phyloP scores from a whole-genome alignment of 2,113 vertebrate species.

The Echinops telfairi region DNA sequence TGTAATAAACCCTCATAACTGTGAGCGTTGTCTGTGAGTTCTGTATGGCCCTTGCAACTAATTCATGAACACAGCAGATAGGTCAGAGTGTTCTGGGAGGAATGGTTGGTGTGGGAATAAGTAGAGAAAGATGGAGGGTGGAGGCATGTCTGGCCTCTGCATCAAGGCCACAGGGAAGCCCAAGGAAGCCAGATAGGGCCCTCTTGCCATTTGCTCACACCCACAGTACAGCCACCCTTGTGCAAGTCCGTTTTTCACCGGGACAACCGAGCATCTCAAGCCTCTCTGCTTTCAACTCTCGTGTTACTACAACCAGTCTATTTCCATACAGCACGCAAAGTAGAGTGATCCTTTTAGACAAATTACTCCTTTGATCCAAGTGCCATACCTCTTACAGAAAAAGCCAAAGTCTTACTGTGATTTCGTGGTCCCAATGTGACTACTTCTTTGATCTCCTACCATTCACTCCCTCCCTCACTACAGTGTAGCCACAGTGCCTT shows the following conservation, averaged over 20 bases:
- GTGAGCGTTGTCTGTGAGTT: too few relatives aligned
- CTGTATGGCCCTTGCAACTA: too few relatives aligned
- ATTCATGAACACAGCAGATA: too few relatives aligned
- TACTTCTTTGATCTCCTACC: not conserved
- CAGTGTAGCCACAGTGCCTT: not conserved
- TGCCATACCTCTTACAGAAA: constrained; percentile 24
- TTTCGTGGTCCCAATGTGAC: not conserved
- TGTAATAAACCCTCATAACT: too few relatives aligned
- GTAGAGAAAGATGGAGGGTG: too few relatives aligned
- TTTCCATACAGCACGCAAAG: not conserved
- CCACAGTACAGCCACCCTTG: not conserved
- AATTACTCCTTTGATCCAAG: constrained; percentile 43
- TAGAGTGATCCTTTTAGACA: not conserved
- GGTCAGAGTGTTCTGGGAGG: too few relatives aligned
- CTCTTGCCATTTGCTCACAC: not conserved
- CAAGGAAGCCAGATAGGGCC: too few relatives aligned
- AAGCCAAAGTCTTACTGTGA: not conserved
- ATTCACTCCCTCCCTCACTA: not conserved
- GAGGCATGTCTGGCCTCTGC: too few relatives aligned
- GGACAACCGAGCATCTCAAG: not conserved
- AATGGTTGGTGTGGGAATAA: too few relatives aligned
- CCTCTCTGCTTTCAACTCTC: not conserved
- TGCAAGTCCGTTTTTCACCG: not conserved
- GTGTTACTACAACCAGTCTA: not conserved
- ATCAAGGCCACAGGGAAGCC: too few relatives aligned